Base-by-base conservation (phyloP, 2,888 invertebrate species). In the Schizotus pectinicornis region DNA sequence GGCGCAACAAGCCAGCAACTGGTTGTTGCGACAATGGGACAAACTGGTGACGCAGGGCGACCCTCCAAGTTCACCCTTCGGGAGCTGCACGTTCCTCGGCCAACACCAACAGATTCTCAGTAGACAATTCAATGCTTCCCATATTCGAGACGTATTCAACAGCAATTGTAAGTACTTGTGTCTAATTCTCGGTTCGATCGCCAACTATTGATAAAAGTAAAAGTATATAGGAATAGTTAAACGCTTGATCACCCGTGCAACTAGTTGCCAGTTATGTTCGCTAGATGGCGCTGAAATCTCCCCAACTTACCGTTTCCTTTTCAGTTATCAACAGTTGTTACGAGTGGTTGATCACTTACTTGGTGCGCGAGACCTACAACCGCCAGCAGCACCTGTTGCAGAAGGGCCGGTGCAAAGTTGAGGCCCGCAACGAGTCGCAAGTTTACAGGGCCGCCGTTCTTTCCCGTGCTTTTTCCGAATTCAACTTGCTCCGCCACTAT, bases 1-100 rank as follows among this genome's bases (percentile, higher is more conserved):
- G 2, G 85, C 91, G 0, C 95, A 95, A 74, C 95, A 95, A 79
- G 88, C 93, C 0, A 91, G 92, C 72, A 95, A 95, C 80, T 95
- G 93, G 89, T 80, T 95, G 51, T 76, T 91, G 42, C 79, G 88
- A 0, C 90, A 90, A 74, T 89, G 87, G 85, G 81, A 80, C 38
- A 74, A 81, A 1, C 14, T 56, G 2, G 79, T 83, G 0, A 72
- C 77, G 12, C 64, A 74, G 1, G 82, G 82, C 0, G 79, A 79
- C 36, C 71, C 76, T 2, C 78, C 85, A 9, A 84, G 85, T 69
- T 85, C 90, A 31, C 94, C 94, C 0, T 80, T 92, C 6, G 86
- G 85, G 12, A 89, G 90, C 0, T 86, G 90, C 2, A 79, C 84
- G 51, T 94, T 92, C 77, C 79, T 94, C 6, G 78, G 81, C 46